These are phyloP conservation scores for Drosophila parvula DNA, from an alignment of 1,140 invertebrate genomes.

Conservation along the genomic window DNA sequence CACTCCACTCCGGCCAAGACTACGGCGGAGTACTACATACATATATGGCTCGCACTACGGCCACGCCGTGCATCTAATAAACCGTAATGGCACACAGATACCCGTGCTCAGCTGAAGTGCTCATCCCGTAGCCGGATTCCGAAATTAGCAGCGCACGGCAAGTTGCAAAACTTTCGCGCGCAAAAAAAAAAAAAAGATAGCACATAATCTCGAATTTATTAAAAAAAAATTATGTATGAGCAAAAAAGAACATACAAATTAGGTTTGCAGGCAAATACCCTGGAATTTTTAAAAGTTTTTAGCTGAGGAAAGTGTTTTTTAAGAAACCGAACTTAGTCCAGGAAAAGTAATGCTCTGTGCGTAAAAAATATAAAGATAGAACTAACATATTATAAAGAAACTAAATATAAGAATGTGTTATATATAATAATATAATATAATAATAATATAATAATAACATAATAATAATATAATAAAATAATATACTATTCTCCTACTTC, in stretches of 20 bases:
- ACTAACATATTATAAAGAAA: no score
- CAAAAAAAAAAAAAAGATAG: constrained; percentile 20
- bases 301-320: not conserved
- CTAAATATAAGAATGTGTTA: no score
- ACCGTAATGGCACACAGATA: constrained; percentile 16
- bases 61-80: constrained; percentile 45
- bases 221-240: constrained; percentile 37
- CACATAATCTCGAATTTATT: constrained; percentile 70
- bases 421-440: no score
- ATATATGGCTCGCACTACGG: no score
- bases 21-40: no score
- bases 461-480: no score
- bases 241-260: not conserved
- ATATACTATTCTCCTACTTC: no score
- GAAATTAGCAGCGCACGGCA: constrained; percentile 43
- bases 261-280: not conserved
- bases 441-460: no score
- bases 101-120: constrained; percentile 34
- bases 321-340: no score
- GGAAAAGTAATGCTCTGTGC: no score
- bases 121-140: constrained; percentile 8
- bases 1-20: constrained; percentile 6
- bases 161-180: constrained; percentile 19
- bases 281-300: not conserved
- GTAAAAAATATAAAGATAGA: no score